phyloP scores from a whole-genome alignment of 2,888 invertebrate species.

The Apantesis nais region DNA sequence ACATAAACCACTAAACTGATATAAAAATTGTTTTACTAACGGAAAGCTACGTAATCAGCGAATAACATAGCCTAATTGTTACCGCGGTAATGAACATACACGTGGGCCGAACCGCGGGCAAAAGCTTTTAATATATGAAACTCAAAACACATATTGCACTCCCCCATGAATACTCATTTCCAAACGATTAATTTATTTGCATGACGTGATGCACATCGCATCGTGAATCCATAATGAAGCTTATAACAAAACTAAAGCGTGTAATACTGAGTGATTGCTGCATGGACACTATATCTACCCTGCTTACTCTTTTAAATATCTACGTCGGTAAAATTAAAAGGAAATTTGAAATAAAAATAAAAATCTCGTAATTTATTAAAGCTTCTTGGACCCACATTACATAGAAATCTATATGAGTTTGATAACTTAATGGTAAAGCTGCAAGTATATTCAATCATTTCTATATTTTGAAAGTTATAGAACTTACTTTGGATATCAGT shows the following conservation, averaged over 20 bases:
- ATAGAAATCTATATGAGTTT: no score
- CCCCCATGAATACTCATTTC: conserved; percentile 1
- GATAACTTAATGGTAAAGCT: background rate
- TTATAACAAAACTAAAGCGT: background rate
- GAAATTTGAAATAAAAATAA: no score
- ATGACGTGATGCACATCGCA: background rate
- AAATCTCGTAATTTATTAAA: no score
- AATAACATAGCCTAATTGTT: no score
- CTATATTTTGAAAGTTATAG: background rate
- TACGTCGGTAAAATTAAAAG: background rate
- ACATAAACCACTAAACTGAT: no score
- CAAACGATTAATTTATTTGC: conserved; percentile 3
- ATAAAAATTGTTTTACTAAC: no score
- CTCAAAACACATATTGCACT: background rate
- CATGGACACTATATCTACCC: background rate
- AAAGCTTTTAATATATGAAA: background rate
- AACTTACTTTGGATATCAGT: background rate
- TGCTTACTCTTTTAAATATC: no score
- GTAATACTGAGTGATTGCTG: background rate
- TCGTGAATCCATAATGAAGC: background rate
- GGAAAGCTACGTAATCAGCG: no score
- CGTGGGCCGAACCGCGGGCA: no score
- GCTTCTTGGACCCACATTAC: no score
- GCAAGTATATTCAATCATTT: background rate
- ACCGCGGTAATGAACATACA: no score